Percentiles rank a stretch among this genome's conserved stretches.
phyloP scores from a whole-genome alignment of 1,140 invertebrate genomes.

The Listronotus bonariensis region DNA sequence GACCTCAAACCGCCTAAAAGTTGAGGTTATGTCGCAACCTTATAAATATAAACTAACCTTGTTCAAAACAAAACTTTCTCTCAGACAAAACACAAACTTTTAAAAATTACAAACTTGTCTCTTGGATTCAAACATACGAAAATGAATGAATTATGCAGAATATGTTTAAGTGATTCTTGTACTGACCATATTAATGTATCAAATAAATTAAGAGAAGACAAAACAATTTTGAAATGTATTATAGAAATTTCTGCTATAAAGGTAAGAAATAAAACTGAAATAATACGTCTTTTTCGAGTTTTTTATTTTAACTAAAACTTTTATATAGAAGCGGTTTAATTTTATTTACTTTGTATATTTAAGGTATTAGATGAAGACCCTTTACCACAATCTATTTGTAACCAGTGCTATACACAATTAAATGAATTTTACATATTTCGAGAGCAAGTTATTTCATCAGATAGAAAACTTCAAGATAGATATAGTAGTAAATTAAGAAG shows the following conservation, averaged over 20 bases:
- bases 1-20: too few species aligned
- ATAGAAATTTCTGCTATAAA: not conserved
- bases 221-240: slow-evolving; percentile 6
- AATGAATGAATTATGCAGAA: slow-evolving; percentile 10
- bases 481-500: not conserved
- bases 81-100: too few species aligned
- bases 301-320: too few species aligned
- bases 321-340: not conserved
- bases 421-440: slow-evolving; percentile 8
- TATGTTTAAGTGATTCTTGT: slow-evolving; percentile 6
- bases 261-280: too few species aligned
- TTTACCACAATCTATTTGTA: slow-evolving; percentile 13
- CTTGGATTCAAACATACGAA: not conserved
- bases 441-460: slow-evolving; percentile 13
- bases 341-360: slow-evolving; percentile 1
- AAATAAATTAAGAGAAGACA: slow-evolving; percentile 11
- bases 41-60: too few species aligned
- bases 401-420: slow-evolving; percentile 1
- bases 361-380: slow-evolving; percentile 9
- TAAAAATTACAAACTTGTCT: too few species aligned
- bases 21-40: too few species aligned
- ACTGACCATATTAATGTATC: not conserved
- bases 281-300: not conserved
- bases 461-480: slow-evolving; percentile 5
- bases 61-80: too few species aligned